Conservation (phyloP, 1,140 invertebrate species). For the Lutraria rhynchaena region DNA sequence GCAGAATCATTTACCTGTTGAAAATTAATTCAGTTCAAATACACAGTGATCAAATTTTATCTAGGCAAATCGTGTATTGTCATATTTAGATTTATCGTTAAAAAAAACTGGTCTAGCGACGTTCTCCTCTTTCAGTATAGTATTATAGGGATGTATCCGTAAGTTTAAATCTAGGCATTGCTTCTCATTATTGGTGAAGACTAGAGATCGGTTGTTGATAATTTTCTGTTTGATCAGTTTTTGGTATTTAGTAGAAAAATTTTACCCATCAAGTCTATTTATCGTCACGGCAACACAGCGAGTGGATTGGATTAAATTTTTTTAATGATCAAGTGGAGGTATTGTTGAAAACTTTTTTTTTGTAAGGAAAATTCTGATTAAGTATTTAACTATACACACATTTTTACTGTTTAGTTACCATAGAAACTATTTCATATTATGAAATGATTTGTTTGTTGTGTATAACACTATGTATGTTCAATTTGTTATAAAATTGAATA, state of each 20-base stretch:
- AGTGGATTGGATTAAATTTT: constrained; percentile 34
- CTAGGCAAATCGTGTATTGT: constrained; percentile 61
- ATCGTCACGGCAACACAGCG: constrained; percentile 35
- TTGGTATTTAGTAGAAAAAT: constrained; percentile 50
- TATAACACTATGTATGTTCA: too few relatives aligned
- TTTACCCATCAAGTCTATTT: constrained; percentile 31
- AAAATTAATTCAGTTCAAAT: constrained; percentile 61
- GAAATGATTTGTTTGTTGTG: too few relatives aligned
- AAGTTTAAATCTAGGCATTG: constrained; percentile 40
- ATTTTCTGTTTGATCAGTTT: constrained; percentile 57
- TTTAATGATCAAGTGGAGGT: constrained; percentile 46
- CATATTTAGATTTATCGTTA: constrained; percentile 57
- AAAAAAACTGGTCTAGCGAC: constrained; percentile 23
- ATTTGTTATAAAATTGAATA: too few relatives aligned
- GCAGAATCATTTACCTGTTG: constrained; percentile 25
- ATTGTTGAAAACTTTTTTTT: constrained; percentile 31
- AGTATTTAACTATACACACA: not conserved
- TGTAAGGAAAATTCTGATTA: not conserved
- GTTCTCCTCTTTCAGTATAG: constrained; percentile 39
- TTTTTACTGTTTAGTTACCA: too few relatives aligned
- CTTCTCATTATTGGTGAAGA: constrained; percentile 18
- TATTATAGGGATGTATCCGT: constrained; percentile 25
- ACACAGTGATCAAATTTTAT: constrained; percentile 59
- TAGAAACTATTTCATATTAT: too few relatives aligned
- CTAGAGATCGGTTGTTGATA: constrained; percentile 31